These are phyloP conservation scores for Paracentrotus lividus DNA, from an alignment of 53 echinoderm and acorn worm species.

Conservation along the genomic window DNA sequence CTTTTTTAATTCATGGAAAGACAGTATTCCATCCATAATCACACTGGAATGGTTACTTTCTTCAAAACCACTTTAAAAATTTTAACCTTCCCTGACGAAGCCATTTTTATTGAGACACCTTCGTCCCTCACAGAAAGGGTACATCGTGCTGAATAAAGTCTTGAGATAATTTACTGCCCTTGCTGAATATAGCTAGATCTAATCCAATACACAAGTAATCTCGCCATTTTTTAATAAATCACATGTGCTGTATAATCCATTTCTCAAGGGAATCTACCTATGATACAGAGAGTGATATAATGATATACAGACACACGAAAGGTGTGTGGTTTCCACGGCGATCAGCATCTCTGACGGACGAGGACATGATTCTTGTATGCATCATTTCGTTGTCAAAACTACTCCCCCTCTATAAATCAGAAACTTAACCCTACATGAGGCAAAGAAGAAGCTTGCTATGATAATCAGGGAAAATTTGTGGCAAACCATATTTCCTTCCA, in stretches of 20 bases:
- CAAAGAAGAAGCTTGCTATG: conserved; percentile 45
- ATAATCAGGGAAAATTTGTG: conserved; percentile 55
- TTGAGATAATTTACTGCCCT: conserved; percentile 44
- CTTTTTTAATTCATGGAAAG: background rate
- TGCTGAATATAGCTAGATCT: conserved; percentile 46
- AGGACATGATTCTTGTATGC: conserved; percentile 63
- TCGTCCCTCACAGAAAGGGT: background rate
- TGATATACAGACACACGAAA: conserved; percentile 69
- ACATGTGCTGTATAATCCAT: conserved; percentile 61
- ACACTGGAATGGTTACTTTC: background rate
- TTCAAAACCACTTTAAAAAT: background rate
- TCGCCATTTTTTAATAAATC: conserved; percentile 70
- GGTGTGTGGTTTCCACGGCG: conserved; percentile 65
- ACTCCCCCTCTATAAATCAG: conserved; percentile 71
- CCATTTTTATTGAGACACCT: conserved; percentile 29
- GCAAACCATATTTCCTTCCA: conserved; percentile 65
- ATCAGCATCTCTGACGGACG: conserved; percentile 48
- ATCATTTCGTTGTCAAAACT: conserved; percentile 71
- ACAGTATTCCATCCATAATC: background rate
- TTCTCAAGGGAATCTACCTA: conserved; percentile 41
- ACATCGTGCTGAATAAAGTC: background rate
- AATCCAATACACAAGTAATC: conserved; percentile 67
- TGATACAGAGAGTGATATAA: conserved; percentile 66
- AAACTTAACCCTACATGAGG: conserved; percentile 50
- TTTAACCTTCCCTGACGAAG: background rate